These are phyloP conservation scores for Morone saxatilis DNA, from an alignment of 2,113 vertebrate genomes.

Conservation along the genomic window DNA sequence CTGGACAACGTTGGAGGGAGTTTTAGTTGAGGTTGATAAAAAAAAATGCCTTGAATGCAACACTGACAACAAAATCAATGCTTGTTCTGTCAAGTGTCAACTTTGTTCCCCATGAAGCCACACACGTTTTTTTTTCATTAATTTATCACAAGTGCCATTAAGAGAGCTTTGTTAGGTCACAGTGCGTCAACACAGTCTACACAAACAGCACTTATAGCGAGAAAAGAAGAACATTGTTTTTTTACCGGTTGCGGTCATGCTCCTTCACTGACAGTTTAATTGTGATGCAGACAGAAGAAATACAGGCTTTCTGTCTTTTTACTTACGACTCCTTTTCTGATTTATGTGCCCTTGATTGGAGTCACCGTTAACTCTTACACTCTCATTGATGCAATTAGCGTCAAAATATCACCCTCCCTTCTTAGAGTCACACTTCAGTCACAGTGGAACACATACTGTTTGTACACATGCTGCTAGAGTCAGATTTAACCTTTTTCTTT, in stretches of 20 bases:
- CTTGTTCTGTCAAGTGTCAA: constrained; percentile 2
- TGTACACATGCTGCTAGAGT: background rate
- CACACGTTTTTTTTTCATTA: background rate
- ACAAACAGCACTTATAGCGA: background rate
- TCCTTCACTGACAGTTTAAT: constrained; percentile 23
- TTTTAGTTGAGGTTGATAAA: background rate
- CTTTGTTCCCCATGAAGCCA: background rate
- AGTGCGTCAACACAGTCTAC: background rate
- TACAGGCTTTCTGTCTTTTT: background rate
- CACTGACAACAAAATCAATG: constrained; percentile 19
- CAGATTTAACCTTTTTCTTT: no score
- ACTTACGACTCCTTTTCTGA: background rate
- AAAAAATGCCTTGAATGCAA: background rate
- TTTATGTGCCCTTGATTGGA: constrained; percentile 12
- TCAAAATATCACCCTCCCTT: background rate
- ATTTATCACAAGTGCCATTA: constrained; percentile 8
- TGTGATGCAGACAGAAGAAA: constrained; percentile 7
- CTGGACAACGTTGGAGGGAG: constrained; percentile 2
- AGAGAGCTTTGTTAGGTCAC: background rate
- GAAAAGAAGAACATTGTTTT: background rate
- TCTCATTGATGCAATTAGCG: background rate
- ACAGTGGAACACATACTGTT: background rate
- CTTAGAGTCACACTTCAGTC: background rate
- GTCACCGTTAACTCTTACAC: background rate
- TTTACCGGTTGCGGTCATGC: background rate